These are phyloP conservation scores for Xestia sexstrigata DNA, from an alignment of 2,888 invertebrate genomes.

Conservation along the genomic window DNA sequence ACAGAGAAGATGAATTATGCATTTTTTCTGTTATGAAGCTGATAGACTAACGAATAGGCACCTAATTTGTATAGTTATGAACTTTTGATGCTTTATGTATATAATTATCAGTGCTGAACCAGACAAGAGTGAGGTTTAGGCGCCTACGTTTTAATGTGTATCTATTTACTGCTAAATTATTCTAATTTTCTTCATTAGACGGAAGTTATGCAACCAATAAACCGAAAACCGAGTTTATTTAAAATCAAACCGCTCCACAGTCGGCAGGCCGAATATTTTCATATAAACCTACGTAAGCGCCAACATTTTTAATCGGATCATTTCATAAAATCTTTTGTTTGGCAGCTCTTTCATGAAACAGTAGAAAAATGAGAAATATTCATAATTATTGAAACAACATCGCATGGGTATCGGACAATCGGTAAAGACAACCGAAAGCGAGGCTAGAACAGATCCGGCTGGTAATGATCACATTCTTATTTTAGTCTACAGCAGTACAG, in stretches of 20 bases:
- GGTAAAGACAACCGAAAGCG: conserved; percentile 47
- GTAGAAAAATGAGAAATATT: conserved; percentile 42
- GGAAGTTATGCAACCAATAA: conserved; percentile 17
- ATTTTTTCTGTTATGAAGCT: background rate
- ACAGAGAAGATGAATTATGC: background rate
- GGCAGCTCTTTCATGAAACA: conserved; percentile 37
- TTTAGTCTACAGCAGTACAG: conserved; percentile 57
- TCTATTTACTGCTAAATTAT: background rate
- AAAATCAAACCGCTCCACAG: background rate
- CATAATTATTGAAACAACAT: conserved; percentile 52
- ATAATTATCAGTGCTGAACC: background rate
- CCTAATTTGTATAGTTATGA: background rate
- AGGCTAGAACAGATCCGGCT: conserved; percentile 64
- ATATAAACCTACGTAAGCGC: conserved; percentile 19
- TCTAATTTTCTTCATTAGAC: background rate
- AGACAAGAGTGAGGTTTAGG: background rate
- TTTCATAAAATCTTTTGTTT: conserved; percentile 25
- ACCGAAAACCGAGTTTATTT: conserved; percentile 4
- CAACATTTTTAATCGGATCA: conserved; percentile 23
- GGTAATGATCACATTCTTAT: conserved; percentile 66
- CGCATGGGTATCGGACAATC: conserved; percentile 10
- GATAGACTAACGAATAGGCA: background rate
- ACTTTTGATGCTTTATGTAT: background rate
- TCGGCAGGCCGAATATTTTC: conserved; percentile 27
- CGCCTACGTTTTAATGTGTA: too few relatives aligned